A percentile compares a stretch with the other conserved stretches of the same genome.
Evolutionary conservation across 2,888 invertebrate species (phyloP).

Genomic region (Dryobotodes eremita): DNA sequence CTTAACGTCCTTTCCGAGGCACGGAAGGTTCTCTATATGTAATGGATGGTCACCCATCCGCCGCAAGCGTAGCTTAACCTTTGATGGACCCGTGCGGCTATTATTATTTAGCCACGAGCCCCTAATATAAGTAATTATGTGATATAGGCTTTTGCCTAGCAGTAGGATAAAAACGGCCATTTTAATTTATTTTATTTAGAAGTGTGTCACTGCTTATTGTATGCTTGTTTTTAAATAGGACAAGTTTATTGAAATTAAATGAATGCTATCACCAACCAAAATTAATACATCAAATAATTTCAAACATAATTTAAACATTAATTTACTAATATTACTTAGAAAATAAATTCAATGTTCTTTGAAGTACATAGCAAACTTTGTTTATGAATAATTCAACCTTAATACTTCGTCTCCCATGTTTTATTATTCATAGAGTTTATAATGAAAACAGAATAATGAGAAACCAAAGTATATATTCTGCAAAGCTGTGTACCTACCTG

Average conservation of each 20-base stretch:
- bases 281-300: background rate
- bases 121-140: background rate
- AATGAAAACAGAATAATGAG: slow-evolving; percentile 41
- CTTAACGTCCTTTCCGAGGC: background rate
- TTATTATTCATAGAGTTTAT: slow-evolving; percentile 46
- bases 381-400: slow-evolving; percentile 49
- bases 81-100: too few relatives aligned
- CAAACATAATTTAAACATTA: slow-evolving; percentile 17
- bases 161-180: background rate
- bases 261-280: background rate
- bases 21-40: background rate
- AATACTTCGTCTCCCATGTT: slow-evolving; percentile 28
- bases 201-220: background rate
- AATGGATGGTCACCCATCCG: too few relatives aligned
- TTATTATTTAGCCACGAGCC: background rate
- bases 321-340: background rate
- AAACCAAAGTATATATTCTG: slow-evolving; percentile 1
- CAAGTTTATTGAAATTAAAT: background rate
- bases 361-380: slow-evolving; percentile 42
- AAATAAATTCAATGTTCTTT: slow-evolving; percentile 24
- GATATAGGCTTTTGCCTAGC: background rate
- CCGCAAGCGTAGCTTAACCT: too few relatives aligned
- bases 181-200: background rate
- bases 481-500: background rate
- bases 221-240: background rate